Percentiles rank a stretch among this genome's conserved stretches.
Conservation (phyloP, 2,888 invertebrate species). For the Oscheius sp. region DNA sequence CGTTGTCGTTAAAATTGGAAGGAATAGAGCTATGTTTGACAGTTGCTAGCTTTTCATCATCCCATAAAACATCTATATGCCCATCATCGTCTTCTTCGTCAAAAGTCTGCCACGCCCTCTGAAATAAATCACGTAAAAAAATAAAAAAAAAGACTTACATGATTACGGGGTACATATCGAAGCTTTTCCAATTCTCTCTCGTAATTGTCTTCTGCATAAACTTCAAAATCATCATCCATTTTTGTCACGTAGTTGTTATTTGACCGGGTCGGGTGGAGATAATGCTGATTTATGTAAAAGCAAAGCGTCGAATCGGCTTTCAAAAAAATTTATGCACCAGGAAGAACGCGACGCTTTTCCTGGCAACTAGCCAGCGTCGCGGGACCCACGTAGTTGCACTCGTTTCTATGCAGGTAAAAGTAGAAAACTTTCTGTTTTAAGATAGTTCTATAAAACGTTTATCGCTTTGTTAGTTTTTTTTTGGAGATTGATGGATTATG, state of each 20-base stretch:
- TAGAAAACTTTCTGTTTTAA: background rate
- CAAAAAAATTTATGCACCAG: too few species aligned
- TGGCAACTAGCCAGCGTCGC: too few species aligned
- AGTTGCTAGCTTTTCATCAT: background rate
- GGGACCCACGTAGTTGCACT: too few species aligned
- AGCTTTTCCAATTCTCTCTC: background rate
- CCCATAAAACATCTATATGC: background rate
- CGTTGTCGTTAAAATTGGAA: background rate
- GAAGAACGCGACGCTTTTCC: too few species aligned
- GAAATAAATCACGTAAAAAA: background rate
- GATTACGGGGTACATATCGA: background rate
- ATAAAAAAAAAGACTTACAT: background rate
- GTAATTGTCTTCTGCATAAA: constrained; percentile 17
- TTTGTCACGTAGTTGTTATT: background rate
- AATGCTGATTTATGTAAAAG: too few species aligned
- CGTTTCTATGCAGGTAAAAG: background rate
- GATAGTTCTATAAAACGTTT: background rate
- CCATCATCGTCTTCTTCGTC: background rate
- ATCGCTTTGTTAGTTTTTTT: background rate
- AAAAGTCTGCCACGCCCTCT: background rate
- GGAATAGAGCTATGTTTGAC: background rate
- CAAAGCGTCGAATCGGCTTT: too few species aligned
- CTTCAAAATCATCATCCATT: constrained; percentile 27
- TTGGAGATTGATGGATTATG: background rate
- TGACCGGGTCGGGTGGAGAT: too few species aligned